These are phyloP conservation scores for Lysandra bellargus DNA, from an alignment of 2,888 invertebrate species.

Conservation along the genomic window DNA sequence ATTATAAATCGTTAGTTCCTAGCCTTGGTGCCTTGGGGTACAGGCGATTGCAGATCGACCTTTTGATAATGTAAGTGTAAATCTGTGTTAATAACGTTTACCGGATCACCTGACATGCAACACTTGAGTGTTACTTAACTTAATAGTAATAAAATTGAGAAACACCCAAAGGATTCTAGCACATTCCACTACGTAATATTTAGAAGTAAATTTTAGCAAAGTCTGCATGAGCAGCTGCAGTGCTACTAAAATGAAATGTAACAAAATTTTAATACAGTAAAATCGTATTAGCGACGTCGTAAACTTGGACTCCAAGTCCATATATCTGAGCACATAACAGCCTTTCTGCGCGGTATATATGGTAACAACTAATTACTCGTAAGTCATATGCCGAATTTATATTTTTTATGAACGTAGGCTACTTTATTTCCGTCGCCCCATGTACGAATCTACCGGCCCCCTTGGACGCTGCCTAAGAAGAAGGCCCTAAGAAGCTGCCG, in stretches of 20 bases:
- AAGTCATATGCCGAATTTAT: too few species aligned
- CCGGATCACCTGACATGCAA: slow-evolving; percentile 5
- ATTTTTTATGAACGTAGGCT: too few species aligned
- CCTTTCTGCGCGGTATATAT: too few species aligned
- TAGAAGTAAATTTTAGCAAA: not conserved
- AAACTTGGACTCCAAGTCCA: too few species aligned
- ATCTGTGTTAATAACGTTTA: slow-evolving; percentile 27
- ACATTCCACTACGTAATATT: not conserved
- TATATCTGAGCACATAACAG: too few species aligned
- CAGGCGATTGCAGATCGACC: slow-evolving; percentile 29
- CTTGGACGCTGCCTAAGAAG: too few species aligned
- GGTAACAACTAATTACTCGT: too few species aligned
- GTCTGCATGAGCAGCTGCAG: too few species aligned
- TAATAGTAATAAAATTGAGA: not conserved
- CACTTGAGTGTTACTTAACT: slow-evolving; percentile 18
- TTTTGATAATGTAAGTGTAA: slow-evolving; percentile 30
- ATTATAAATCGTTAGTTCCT: not conserved
- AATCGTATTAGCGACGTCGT: too few species aligned
- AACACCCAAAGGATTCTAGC: not conserved
- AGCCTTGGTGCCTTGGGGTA: slow-evolving; percentile 19
- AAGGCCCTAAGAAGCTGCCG: too few species aligned
- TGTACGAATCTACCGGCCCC: too few species aligned
- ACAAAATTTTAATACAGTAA: not conserved
- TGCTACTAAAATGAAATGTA: not conserved
- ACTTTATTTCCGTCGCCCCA: too few species aligned